phyloP scores from a whole-genome alignment of 2,888 invertebrate genomes.

The Scaptodrosophila latifasciaeformis region DNA sequence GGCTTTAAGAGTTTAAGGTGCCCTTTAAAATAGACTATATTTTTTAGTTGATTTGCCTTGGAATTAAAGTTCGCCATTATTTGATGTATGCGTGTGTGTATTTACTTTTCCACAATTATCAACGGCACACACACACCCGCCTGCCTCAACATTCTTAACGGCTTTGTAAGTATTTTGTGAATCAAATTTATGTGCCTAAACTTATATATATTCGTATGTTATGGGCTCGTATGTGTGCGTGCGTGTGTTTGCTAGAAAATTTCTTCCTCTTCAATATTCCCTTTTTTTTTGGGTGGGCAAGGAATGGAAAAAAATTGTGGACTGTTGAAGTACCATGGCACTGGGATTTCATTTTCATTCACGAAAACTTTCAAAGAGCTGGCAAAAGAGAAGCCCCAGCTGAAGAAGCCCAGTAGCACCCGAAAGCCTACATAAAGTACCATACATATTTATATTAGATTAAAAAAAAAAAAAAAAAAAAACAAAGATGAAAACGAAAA shows the following conservation, averaged over 20 bases:
- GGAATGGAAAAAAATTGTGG: not conserved
- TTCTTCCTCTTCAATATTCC: not conserved
- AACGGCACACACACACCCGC: not conserved
- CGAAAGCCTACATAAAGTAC: not conserved
- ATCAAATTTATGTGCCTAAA: conserved; percentile 26
- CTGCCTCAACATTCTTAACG: no score
- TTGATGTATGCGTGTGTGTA: not conserved
- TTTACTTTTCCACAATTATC: not conserved
- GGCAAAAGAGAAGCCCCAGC: not conserved
- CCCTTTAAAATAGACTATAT: conserved; percentile 25
- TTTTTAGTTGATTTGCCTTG: conserved; percentile 7
- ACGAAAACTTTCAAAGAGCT: conserved; percentile 45
- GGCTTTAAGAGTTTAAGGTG: no score
- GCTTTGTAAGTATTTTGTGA: conserved; percentile 33
- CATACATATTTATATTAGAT: conserved; percentile 21
- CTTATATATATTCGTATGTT: not conserved
- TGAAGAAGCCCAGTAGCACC: not conserved
- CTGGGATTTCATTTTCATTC: conserved; percentile 56
- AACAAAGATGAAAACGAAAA: no score
- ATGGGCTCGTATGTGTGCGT: not conserved
- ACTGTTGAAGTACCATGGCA: no score
- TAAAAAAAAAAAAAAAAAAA: not conserved
- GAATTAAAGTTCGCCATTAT: no score
- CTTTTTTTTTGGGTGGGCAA: not conserved
- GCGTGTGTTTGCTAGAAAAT: conserved; percentile 1